These are phyloP conservation scores for Yponomeuta plumbellus DNA, from an alignment of 2,888 invertebrate species.

Conservation along the genomic window DNA sequence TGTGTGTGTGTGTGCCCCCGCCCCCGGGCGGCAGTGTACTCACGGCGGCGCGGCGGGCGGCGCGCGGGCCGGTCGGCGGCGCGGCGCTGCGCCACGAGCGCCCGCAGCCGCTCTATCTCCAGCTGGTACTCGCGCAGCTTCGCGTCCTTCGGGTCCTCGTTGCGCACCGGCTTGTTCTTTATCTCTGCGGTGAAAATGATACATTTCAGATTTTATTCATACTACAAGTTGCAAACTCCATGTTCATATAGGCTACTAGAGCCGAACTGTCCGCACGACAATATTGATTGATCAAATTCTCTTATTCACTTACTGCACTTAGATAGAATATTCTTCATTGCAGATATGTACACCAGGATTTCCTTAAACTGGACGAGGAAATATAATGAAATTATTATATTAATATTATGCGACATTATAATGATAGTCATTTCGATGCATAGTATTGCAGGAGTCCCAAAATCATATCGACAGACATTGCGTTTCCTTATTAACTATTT, in stretches of 20 bases:
- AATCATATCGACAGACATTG: neutral
- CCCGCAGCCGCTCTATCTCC: constrained; percentile 87
- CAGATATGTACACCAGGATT: too few relatives aligned
- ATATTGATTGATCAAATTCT: too few relatives aligned
- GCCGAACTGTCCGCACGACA: too few relatives aligned
- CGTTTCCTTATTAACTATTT: neutral
- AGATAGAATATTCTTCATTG: too few relatives aligned
- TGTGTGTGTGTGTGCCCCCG: too few relatives aligned
- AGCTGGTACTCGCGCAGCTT: constrained; percentile 96
- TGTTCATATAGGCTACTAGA: too few relatives aligned
- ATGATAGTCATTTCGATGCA: too few relatives aligned
- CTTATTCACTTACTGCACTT: too few relatives aligned
- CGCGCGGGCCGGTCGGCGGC: constrained; percentile 35
- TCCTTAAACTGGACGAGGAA: too few relatives aligned
- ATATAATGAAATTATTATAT: too few relatives aligned
- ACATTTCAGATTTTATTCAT: neutral
- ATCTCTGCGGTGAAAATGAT: constrained; percentile 79
- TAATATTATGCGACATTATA: too few relatives aligned
- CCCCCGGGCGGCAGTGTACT: too few relatives aligned
- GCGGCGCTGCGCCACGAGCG: constrained; percentile 61
- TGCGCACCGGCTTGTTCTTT: constrained; percentile 98
- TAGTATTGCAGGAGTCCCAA: neutral
- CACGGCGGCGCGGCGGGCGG: neutral
- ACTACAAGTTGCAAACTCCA: neutral
- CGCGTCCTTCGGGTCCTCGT: constrained; percentile 99